Conservation (phyloP, 2,113 vertebrate species). For the Potamarius usumacintae region DNA sequence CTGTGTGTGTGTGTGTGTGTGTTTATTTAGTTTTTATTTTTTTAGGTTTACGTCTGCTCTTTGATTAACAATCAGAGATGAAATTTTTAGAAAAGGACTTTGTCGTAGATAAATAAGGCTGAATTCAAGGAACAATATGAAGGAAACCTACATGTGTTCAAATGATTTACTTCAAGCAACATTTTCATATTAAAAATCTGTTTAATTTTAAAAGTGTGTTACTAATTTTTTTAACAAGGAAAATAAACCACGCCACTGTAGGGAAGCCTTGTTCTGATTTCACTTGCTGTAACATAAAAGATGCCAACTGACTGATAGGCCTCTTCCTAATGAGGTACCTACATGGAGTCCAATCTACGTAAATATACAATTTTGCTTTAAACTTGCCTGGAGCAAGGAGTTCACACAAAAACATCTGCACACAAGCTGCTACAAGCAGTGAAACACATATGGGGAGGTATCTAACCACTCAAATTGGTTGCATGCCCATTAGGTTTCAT, state of each 20-base stretch:
- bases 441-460: slow-evolving; percentile 6
- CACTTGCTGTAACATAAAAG: not conserved
- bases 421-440: slow-evolving; percentile 52
- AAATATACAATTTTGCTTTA: slow-evolving; percentile 7
- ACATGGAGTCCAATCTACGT: slow-evolving; percentile 11
- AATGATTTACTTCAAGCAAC: not conserved
- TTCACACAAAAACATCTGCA: slow-evolving; percentile 52
- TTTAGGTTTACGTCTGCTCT: not conserved
- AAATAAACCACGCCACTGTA: not conserved
- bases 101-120: not conserved
- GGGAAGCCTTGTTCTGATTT: slow-evolving; percentile 2
- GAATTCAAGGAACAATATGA: not conserved
- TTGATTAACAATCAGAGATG: not conserved
- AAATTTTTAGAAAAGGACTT: not conserved
- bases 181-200: not conserved
- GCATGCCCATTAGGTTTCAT: slow-evolving; percentile 2
- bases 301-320: slow-evolving; percentile 3
- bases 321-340: slow-evolving; percentile 40
- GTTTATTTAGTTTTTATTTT: not conserved
- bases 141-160: not conserved
- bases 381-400: slow-evolving; percentile 38
- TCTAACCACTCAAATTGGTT: slow-evolving; percentile 30
- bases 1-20: not conserved
- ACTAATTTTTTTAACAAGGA: not conserved
- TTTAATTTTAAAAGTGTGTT: not conserved